A percentile compares a stretch with the other conserved stretches of the same genome.
Evolutionary conservation across 2,797 vertebrate species (phyloP).

Genomic region (Cheirogaleus major): DNA sequence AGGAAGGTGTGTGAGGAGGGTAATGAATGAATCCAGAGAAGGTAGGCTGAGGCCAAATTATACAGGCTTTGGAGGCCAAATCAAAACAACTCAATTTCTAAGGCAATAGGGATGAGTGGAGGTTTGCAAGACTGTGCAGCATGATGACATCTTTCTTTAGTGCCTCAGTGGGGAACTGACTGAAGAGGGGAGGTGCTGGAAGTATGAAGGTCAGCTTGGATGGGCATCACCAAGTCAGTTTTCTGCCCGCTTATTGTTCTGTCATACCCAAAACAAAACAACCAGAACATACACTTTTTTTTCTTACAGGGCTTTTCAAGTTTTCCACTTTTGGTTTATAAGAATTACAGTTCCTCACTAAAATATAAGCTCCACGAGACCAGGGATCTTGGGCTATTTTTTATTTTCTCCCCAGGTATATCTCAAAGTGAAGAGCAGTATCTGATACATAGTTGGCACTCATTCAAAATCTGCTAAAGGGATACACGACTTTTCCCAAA

Average conservation of each 20-base stretch:
- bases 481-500: neutral
- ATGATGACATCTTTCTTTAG: neutral
- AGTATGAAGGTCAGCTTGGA: neutral
- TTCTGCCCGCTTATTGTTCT: neutral
- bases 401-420: neutral
- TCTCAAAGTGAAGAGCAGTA: neutral
- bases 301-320: neutral
- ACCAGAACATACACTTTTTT: neutral
- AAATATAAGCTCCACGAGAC: neutral
- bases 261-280: neutral
- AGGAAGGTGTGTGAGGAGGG: neutral
- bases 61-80: neutral
- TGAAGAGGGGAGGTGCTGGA: neutral
- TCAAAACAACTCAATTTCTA: neutral
- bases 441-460: fast-evolving
- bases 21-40: neutral
- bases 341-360: neutral
- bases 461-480: neutral
- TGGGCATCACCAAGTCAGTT: neutral
- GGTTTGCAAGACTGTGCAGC: neutral
- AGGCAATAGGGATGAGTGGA: neutral
- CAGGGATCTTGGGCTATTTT: neutral
- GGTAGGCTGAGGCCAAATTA: neutral
- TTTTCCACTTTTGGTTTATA: neutral
- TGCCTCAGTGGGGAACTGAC: neutral